Conservation (phyloP, 2,888 invertebrate genomes). For the Lasioglossum leucozonium region DNA sequence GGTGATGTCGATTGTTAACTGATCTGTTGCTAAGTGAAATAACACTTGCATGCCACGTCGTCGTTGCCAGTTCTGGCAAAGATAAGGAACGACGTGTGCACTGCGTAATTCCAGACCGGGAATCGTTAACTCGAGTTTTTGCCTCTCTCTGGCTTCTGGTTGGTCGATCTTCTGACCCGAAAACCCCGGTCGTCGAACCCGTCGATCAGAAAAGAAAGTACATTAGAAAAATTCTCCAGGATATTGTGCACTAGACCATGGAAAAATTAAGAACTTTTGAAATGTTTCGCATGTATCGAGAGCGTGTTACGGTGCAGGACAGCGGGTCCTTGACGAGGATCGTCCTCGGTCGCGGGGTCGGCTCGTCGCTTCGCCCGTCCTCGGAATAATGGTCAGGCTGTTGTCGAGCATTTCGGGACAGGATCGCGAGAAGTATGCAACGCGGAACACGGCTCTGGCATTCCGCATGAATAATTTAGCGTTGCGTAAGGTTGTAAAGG, state of each 20-base stretch:
- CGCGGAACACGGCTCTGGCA: constrained; percentile 38
- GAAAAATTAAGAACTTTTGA: no score
- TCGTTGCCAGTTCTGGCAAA: constrained; percentile 8
- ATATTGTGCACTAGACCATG: neutral
- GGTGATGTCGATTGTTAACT: constrained; percentile 9
- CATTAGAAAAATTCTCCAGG: neutral
- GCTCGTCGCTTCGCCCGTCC: neutral
- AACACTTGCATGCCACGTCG: constrained; percentile 20
- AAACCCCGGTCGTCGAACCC: neutral
- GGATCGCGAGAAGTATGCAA: constrained; percentile 26
- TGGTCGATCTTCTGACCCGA: neutral
- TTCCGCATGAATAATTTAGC: constrained; percentile 44
- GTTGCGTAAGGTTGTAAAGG: constrained; percentile 52
- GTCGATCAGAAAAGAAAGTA: no score
- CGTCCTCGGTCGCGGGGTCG: neutral
- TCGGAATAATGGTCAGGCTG: neutral
- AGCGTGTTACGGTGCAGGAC: neutral
- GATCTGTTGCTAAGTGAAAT: constrained; percentile 12
- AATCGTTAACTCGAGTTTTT: neutral
- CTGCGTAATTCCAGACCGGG: neutral
- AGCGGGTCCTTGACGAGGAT: neutral
- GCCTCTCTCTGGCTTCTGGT: neutral
- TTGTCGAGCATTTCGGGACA: constrained; percentile 24
- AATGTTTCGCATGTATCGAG: no score
- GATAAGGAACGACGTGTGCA: constrained; percentile 14